Percentiles rank a stretch among this genome's conserved stretches.
phyloP scores from a whole-genome alignment of 92 coral and sea anemone species.

The Epizoanthus fatuus region DNA sequence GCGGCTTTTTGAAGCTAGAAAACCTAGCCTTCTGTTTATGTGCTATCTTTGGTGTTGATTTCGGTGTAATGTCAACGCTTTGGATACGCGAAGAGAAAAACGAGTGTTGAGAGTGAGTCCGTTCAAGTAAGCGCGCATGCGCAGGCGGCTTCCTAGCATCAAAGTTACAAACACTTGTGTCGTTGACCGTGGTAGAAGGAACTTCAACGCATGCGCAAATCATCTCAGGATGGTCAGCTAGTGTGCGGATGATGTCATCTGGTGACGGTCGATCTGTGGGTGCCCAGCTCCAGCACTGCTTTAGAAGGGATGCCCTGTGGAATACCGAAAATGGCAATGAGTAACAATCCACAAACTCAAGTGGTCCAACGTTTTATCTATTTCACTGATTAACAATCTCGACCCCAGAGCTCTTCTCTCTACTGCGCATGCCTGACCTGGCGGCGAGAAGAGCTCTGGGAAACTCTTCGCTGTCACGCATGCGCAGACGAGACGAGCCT shows the following conservation, averaged over 20 bases:
- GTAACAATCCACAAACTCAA: background rate
- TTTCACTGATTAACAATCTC: background rate
- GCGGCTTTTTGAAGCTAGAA: conserved; percentile 7
- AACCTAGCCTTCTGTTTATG: background rate
- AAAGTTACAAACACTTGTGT: conserved; percentile 29
- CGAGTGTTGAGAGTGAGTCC: conserved; percentile 15
- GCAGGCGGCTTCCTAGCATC: conserved; percentile 7
- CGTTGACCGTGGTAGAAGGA: conserved; percentile 36
- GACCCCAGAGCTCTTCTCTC: too few relatives aligned
- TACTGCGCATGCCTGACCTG: too few relatives aligned
- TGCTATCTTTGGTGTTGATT: background rate
- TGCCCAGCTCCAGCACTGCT: conserved; percentile 22
- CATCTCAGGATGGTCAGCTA: conserved; percentile 25
- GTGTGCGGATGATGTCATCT: background rate
- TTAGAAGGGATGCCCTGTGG: conserved; percentile 14
- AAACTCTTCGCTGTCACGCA: too few relatives aligned
- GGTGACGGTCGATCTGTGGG: conserved; percentile 34
- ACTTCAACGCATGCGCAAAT: conserved; percentile 35
- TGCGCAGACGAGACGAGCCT: too few relatives aligned
- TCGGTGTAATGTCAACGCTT: conserved; percentile 16
- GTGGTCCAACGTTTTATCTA: background rate
- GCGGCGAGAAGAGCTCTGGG: too few relatives aligned
- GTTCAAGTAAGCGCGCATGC: conserved; percentile 3
- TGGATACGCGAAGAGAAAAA: conserved; percentile 22
- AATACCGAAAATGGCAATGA: background rate